Evolutionary conservation across 2,113 vertebrate species (phyloP).

Genomic region (Amphilophus citrinellus): DNA sequence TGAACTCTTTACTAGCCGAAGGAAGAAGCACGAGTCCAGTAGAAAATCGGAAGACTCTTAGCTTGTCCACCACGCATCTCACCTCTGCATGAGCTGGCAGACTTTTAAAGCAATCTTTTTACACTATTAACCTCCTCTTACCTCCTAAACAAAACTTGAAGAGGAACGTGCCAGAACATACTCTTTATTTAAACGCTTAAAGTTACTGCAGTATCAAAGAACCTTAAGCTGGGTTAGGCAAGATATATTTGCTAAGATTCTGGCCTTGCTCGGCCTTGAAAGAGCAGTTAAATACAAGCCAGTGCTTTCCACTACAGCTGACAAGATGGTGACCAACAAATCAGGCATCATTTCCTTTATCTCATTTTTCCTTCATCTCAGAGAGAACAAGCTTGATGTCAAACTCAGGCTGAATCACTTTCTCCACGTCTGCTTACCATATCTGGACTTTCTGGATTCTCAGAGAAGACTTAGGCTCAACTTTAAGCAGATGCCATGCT

Average conservation of each 20-base stretch:
- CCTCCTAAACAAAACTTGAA: background rate
- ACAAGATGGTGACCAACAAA: background rate
- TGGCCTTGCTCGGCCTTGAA: background rate
- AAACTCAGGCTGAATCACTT: slow-evolving; percentile 2
- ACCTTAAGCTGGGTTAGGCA: background rate
- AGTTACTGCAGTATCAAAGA: background rate
- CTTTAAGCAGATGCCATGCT: no score
- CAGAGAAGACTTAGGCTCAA: no score
- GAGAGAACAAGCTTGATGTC: background rate
- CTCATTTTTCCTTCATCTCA: background rate
- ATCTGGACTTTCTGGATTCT: background rate
- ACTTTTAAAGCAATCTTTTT: background rate
- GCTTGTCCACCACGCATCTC: background rate
- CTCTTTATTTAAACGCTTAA: background rate
- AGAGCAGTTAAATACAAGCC: background rate
- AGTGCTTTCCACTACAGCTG: background rate
- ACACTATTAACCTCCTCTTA: background rate
- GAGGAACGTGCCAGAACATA: background rate
- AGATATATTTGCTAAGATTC: background rate
- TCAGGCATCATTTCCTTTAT: background rate
- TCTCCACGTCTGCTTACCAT: background rate
- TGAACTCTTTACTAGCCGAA: no score
- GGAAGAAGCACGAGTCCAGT: no score
- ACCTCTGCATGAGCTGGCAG: background rate
- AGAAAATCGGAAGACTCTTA: no score